A percentile compares a stretch with the other conserved stretches of the same genome.
These are phyloP conservation scores for Phataginus tricuspis DNA, from an alignment of 2,797 vertebrate genomes.

Conservation along the genomic window DNA sequence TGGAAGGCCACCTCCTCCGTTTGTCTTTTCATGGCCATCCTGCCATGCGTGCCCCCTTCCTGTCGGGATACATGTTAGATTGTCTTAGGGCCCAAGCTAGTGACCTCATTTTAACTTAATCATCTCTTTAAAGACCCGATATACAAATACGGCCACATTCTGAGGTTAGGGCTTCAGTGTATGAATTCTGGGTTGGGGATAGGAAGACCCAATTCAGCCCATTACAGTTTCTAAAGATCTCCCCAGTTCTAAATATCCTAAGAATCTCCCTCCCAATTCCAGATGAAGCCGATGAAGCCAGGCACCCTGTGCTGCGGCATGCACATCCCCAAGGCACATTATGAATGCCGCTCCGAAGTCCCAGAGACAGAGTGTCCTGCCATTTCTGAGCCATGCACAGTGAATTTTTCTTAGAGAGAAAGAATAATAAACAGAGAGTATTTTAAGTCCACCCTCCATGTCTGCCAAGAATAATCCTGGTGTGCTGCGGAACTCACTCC, in stretches of 20 bases:
- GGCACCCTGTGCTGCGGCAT: rapidly evolving
- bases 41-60: background rate
- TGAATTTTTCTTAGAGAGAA: constrained; percentile 57
- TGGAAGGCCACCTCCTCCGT: background rate
- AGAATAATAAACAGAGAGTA: constrained; percentile 69
- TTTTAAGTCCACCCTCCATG: background rate
- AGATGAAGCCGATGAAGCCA: background rate
- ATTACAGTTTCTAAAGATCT: background rate
- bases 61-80: background rate
- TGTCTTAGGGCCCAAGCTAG: no score
- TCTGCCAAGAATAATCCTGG: constrained; percentile 48
- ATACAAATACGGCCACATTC: background rate
- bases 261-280: background rate
- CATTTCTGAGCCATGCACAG: background rate
- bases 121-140: background rate
- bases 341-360: background rate
- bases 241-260: background rate
- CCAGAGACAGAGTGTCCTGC: constrained; percentile 34
- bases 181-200: background rate
- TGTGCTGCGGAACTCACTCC: background rate
- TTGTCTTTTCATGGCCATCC: background rate
- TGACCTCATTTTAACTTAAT: background rate
- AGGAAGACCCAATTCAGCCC: background rate
- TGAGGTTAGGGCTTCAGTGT: background rate
- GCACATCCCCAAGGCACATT: background rate